These are phyloP conservation scores for Drosophila micromelanica DNA, from an alignment of 1,140 invertebrate genomes.

Conservation along the genomic window DNA sequence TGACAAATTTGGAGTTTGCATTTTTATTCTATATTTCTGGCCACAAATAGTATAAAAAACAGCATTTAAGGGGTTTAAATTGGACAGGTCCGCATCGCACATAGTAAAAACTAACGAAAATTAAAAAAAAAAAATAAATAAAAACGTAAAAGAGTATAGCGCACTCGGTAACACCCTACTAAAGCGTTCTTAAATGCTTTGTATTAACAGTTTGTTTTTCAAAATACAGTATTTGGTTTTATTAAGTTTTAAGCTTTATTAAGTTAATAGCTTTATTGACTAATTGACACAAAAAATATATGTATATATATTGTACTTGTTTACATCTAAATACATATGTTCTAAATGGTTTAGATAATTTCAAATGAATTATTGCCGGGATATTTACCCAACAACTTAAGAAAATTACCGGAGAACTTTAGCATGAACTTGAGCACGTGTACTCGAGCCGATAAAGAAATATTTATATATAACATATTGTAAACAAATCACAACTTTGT, in stretches of 20 bases:
- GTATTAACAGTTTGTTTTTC: too few relatives aligned
- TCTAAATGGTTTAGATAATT: constrained; percentile 34
- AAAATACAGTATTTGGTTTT: not conserved
- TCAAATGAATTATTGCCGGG: constrained; percentile 20
- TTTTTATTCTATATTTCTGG: too few relatives aligned
- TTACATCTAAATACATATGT: constrained; percentile 43
- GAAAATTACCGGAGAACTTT: constrained; percentile 42
- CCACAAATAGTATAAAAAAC: too few relatives aligned
- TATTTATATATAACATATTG: constrained; percentile 45
- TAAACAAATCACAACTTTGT: constrained; percentile 65
- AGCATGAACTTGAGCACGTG: constrained; percentile 32
- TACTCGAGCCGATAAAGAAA: constrained; percentile 42
- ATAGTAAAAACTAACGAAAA: too few relatives aligned
- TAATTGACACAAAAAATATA: constrained; percentile 76
- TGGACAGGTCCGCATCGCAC: too few relatives aligned
- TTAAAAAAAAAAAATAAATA: too few relatives aligned
- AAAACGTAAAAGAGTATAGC: too few relatives aligned
- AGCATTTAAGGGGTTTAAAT: too few relatives aligned
- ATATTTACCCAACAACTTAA: constrained; percentile 36
- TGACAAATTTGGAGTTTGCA: too few relatives aligned
- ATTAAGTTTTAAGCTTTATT: constrained; percentile 51
- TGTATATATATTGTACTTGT: constrained; percentile 51
- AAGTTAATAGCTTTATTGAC: constrained; percentile 51
- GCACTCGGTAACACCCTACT: too few relatives aligned
- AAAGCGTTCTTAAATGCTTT: too few relatives aligned